Conservation (phyloP, 2,797 vertebrate species). For the Pseudochaenichthys georgianus region DNA sequence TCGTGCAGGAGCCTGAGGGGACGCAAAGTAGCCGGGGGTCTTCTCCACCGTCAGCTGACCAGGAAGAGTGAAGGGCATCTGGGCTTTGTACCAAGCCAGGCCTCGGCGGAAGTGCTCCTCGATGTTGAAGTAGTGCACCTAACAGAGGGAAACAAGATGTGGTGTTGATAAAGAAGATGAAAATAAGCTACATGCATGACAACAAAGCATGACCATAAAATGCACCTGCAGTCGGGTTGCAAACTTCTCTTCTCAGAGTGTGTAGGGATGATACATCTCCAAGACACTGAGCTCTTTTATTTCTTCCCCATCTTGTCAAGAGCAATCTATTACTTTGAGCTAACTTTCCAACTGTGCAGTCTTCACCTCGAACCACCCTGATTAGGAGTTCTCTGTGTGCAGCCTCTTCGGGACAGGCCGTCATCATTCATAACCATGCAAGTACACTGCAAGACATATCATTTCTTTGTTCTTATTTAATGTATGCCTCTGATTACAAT, state of each 20-base stretch:
- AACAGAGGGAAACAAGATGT: background rate
- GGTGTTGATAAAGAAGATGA: background rate
- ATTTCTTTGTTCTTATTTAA: constrained; percentile 12
- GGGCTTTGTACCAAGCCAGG: constrained; percentile 86
- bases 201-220: background rate
- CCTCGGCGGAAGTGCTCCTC: constrained; percentile 87
- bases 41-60: constrained; percentile 88
- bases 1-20: constrained; percentile 79
- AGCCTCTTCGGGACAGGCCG: constrained; percentile 14
- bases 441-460: background rate
- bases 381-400: constrained; percentile 17
- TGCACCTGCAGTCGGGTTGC: background rate
- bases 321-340: constrained; percentile 1
- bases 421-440: constrained; percentile 31
- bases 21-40: constrained; percentile 88
- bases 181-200: background rate
- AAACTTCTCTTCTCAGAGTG: background rate
- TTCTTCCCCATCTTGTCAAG: constrained; percentile 30
- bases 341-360: constrained; percentile 17
- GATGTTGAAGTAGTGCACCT: constrained; percentile 89
- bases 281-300: constrained; percentile 11
- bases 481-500: background rate
- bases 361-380: constrained; percentile 12
- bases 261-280: background rate
- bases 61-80: constrained; percentile 84